These are phyloP conservation scores for Ochlodes sylvanus DNA, from an alignment of 2,888 invertebrate species.

Conservation along the genomic window DNA sequence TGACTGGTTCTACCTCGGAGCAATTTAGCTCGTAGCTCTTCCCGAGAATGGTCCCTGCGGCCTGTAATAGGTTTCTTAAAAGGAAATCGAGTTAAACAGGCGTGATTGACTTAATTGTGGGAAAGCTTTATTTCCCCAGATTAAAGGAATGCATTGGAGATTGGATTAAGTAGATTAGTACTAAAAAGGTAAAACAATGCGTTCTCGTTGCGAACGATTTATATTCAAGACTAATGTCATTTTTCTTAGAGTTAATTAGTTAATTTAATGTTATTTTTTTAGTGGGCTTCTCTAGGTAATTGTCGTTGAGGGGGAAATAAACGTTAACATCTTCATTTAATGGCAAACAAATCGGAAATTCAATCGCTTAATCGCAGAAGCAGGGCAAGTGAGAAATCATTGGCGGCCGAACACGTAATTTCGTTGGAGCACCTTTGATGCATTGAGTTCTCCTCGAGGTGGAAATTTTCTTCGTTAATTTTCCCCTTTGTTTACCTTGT, in stretches of 20 bases:
- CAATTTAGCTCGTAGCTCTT: slow-evolving; percentile 65
- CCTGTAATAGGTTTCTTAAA: slow-evolving; percentile 77
- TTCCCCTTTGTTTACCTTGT: slow-evolving; percentile 51
- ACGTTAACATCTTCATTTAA: slow-evolving; percentile 63
- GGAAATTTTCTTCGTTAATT: slow-evolving; percentile 58
- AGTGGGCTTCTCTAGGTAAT: slow-evolving; percentile 50
- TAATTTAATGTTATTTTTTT: slow-evolving; percentile 50
- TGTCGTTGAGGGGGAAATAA: slow-evolving; percentile 57
- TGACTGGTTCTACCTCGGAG: slow-evolving; percentile 73
- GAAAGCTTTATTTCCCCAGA: slow-evolving; percentile 61
- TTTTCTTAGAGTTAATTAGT: no score
- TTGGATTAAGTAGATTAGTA: slow-evolving; percentile 46
- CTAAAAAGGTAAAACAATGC: slow-evolving; percentile 35
- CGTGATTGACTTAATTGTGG: slow-evolving; percentile 78
- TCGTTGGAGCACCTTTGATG: slow-evolving; percentile 69
- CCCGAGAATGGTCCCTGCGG: slow-evolving; percentile 71
- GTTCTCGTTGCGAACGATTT: slow-evolving; percentile 7
- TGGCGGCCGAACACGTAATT: slow-evolving; percentile 52
- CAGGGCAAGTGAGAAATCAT: slow-evolving; percentile 60
- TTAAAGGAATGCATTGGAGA: slow-evolving; percentile 54
- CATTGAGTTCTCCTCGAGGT: slow-evolving; percentile 54
- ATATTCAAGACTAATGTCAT: slow-evolving; percentile 39
- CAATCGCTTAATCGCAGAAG: slow-evolving; percentile 70
- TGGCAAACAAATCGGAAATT: slow-evolving; percentile 71
- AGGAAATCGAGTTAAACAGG: slow-evolving; percentile 78